These are phyloP conservation scores for Platypus cylindrus DNA, from an alignment of 2,888 invertebrate species.

Conservation along the genomic window DNA sequence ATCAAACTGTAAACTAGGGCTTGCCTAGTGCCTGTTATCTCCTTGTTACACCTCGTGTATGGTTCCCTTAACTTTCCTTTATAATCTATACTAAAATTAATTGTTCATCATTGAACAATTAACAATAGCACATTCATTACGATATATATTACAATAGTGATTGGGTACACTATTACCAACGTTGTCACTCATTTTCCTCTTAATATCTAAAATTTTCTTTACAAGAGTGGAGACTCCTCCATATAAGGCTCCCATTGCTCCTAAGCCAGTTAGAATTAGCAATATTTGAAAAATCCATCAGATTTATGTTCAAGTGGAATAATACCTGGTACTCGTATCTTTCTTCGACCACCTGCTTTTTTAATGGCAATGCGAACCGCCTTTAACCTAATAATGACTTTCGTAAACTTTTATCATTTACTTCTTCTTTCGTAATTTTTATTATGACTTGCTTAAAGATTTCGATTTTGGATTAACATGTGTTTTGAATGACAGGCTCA, in stretches of 20 bases:
- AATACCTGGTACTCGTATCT: not conserved
- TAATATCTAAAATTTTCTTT: too few species aligned
- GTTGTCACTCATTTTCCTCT: too few species aligned
- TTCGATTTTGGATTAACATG: not conserved
- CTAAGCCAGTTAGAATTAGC: not conserved
- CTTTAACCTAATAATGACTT: not conserved
- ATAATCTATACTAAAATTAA: too few species aligned
- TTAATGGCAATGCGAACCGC: not conserved
- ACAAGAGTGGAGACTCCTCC: not conserved
- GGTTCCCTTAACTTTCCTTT: too few species aligned
- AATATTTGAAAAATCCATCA: slow-evolving; percentile 1
- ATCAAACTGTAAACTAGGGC: too few species aligned
- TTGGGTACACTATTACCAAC: too few species aligned
- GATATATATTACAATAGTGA: too few species aligned
- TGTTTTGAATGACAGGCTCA: not conserved
- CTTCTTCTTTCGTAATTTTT: not conserved
- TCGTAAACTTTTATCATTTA: not conserved
- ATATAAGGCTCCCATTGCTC: not conserved
- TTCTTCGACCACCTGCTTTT: not conserved
- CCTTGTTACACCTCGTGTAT: too few species aligned
- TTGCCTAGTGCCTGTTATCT: too few species aligned
- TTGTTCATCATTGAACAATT: too few species aligned
- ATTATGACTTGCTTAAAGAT: not conserved
- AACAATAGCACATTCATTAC: too few species aligned
- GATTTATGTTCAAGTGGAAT: not conserved